Evolutionary conservation across 2,113 vertebrate species (phyloP).

Genomic region (Meriones unguiculatus): DNA sequence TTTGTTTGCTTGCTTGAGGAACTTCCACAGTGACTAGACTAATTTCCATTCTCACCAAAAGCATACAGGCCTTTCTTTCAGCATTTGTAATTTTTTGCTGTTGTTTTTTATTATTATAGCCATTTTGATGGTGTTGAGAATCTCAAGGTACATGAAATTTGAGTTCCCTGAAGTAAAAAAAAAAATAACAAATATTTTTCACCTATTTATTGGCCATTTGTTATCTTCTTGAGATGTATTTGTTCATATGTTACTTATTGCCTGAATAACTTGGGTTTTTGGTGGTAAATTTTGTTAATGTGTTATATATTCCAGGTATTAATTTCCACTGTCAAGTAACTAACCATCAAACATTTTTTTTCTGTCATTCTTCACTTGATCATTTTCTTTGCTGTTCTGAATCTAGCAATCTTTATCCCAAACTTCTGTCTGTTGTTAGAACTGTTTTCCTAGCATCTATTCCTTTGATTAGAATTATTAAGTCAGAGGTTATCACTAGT

Average conservation of each 20-base stretch:
- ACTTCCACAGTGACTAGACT: background rate
- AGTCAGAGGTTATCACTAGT: background rate
- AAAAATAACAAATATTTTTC: background rate
- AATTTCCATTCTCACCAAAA: background rate
- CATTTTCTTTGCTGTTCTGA: background rate
- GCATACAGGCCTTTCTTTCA: background rate
- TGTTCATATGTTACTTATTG: background rate
- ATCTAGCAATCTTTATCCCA: background rate
- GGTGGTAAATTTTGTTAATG: background rate
- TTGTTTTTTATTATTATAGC: background rate
- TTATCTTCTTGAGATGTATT: background rate
- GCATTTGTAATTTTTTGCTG: background rate
- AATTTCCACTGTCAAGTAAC: background rate
- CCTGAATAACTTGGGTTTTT: background rate
- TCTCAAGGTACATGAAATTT: background rate
- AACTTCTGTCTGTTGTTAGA: constrained; percentile 29
- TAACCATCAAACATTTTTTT: background rate
- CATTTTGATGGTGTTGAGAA: background rate
- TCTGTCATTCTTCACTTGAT: background rate
- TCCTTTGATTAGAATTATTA: background rate
- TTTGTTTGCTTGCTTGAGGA: background rate
- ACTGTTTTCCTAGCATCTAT: constrained; percentile 1
- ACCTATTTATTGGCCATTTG: background rate
- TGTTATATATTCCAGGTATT: background rate
- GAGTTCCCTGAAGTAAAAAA: background rate